Evolutionary conservation across 2,797 vertebrate genomes (phyloP).

Genomic region (Morus bassanus): DNA sequence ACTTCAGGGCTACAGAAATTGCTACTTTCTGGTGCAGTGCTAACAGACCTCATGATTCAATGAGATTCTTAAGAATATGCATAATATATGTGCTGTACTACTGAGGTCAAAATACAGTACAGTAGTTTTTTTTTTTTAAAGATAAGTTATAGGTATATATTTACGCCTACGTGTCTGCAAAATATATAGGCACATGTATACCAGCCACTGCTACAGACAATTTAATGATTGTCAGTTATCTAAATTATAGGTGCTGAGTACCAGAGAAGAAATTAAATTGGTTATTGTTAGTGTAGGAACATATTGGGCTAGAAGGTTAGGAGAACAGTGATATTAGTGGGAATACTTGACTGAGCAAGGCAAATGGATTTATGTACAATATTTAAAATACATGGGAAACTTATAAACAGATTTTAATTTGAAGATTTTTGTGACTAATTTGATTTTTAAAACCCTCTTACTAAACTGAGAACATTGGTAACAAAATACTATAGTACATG

Average conservation of each 20-base stretch:
- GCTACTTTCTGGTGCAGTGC: not conserved
- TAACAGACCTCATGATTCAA: not conserved
- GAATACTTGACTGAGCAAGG: not conserved
- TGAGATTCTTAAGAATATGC: not conserved
- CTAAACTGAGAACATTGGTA: conserved; percentile 60
- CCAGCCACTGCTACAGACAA: not conserved
- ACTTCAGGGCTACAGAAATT: conserved; percentile 57
- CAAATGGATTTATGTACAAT: conserved; percentile 6
- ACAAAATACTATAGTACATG: conserved; percentile 66
- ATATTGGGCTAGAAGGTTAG: not conserved
- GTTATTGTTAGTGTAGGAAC: not conserved
- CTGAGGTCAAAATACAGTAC: not conserved
- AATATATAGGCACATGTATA: not conserved
- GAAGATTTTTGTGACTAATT: conserved; percentile 42
- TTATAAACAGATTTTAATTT: conserved; percentile 12
- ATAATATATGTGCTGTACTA: not conserved
- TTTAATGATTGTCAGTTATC: not conserved
- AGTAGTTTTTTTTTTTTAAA: not conserved
- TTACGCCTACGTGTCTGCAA: not conserved
- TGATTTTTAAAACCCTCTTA: conserved; percentile 44
- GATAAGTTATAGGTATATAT: not conserved
- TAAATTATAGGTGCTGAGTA: not conserved
- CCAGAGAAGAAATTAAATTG: conserved; percentile 21
- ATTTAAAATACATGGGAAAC: conserved; percentile 47
- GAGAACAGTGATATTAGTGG: not conserved